Evolutionary conservation across 2,797 vertebrate species (phyloP), one percentile per base, ranked within the genome.

Genomic region (Hapalemur alaotrensis): DNA sequence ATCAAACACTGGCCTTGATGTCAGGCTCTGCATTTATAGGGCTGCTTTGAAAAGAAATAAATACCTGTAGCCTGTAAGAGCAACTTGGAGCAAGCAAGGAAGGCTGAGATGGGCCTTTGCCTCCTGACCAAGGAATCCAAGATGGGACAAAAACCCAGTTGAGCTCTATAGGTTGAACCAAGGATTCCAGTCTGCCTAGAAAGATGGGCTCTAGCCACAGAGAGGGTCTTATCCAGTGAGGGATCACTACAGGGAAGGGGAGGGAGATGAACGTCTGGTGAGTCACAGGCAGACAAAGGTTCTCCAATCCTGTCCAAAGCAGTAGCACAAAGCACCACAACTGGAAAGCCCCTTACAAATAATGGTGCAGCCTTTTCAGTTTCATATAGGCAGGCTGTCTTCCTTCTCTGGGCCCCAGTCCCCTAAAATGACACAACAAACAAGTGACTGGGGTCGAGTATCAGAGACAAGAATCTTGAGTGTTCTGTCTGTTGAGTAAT

Each of bases 141-240:
- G 32, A 73, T 3, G 18, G 18, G 18, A 38, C 67, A 38, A 76
- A 83, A 38, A 25, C 28, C 11, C n/a, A 3, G 0, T 0, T 0
- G 13, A 83, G 63, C 17, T 25, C 30, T 11, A 8, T 0, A 10
- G 52, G 14, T 1, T n/a, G 32, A 48, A 46, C 0, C 2, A 22
- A 81, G 46, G 48, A 30, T 28, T 48, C 48, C 14, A 6, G 43
- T 69, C 35, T 70, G 43, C 57, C 70, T 43, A 5, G 93, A 67
- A 41, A 52, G 32, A 35, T 0, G 6, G 69, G 25, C 11, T 52
- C 22, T 3, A n/a, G 61, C 32, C 85, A 32, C 48, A 75, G 65
- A 17, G 20, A 22, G 7, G 2, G 5, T 35, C 32, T 18, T 23
- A 22, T 6, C 43, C 50, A 41, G n/a, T 1, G 30, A 67, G 35